Evolutionary conservation across 2,888 invertebrate species (phyloP).

Genomic region (Phragmatobia fuliginosa): DNA sequence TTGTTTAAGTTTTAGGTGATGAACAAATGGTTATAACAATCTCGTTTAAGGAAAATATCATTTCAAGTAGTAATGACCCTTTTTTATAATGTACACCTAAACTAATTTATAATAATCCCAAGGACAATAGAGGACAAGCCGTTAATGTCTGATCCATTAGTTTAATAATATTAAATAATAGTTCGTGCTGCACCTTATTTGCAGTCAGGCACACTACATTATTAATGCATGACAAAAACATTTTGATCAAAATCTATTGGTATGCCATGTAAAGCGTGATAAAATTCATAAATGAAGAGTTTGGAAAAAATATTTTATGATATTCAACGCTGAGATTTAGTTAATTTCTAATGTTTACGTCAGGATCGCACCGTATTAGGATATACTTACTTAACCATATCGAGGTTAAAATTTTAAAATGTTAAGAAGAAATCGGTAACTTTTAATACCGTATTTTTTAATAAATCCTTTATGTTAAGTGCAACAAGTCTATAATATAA

Average conservation of each 20-base stretch:
- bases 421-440: not conserved
- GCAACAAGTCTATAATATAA: not conserved
- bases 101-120: not conserved
- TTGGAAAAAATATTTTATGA: no score
- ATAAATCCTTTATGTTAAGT: not conserved
- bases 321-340: not conserved
- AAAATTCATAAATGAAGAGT: not conserved
- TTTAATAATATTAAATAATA: constrained; percentile 12
- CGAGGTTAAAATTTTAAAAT: not conserved
- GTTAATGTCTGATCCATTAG: constrained; percentile 22
- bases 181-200: constrained; percentile 33
- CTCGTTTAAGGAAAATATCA: not conserved
- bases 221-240: constrained; percentile 38
- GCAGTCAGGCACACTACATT: constrained; percentile 45
- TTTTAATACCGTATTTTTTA: not conserved
- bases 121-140: not conserved
- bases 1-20: not conserved
- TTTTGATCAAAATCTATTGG: constrained; percentile 2
- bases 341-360: not conserved
- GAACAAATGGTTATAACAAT: not conserved
- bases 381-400: not conserved
- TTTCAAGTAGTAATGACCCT: not conserved
- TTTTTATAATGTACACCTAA: not conserved
- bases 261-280: not conserved
- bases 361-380: not conserved